A percentile compares a stretch with the other conserved stretches of the same genome.
Conservation (phyloP, 2,888 invertebrate species). For the Neoaliturus tenellus region DNA sequence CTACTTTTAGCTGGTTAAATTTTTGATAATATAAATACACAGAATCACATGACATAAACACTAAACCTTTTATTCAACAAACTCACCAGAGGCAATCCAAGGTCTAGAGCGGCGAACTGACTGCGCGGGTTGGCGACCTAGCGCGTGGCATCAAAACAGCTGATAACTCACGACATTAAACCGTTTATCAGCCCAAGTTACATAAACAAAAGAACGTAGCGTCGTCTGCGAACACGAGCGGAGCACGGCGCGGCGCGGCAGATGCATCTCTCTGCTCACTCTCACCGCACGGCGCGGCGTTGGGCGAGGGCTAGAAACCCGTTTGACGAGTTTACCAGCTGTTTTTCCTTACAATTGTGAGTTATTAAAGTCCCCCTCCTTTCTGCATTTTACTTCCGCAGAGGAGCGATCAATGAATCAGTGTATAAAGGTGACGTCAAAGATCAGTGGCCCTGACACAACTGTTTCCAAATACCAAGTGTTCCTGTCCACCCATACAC, state of each 20-base stretch:
- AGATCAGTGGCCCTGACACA: too few species aligned
- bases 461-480: too few species aligned
- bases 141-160: slow-evolving; percentile 17
- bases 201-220: not conserved
- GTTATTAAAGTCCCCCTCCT: too few species aligned
- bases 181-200: not conserved
- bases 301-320: not conserved
- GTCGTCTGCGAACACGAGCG: not conserved
- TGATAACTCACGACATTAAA: not conserved
- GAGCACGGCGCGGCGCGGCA: not conserved
- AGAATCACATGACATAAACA: too few species aligned
- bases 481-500: too few species aligned
- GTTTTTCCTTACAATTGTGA: too few species aligned
- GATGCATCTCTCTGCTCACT: too few species aligned
- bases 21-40: too few species aligned
- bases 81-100: not conserved
- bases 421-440: too few species aligned
- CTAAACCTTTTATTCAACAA: not conserved
- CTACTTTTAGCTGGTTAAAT: too few species aligned
- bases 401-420: not conserved
- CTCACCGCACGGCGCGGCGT: not conserved
- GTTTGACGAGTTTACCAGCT: not conserved
- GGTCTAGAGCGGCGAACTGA: not conserved
- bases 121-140: not conserved
- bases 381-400: not conserved